Base-by-base conservation (phyloP, 2,888 invertebrate genomes). In the Crossocerus cetratus region DNA sequence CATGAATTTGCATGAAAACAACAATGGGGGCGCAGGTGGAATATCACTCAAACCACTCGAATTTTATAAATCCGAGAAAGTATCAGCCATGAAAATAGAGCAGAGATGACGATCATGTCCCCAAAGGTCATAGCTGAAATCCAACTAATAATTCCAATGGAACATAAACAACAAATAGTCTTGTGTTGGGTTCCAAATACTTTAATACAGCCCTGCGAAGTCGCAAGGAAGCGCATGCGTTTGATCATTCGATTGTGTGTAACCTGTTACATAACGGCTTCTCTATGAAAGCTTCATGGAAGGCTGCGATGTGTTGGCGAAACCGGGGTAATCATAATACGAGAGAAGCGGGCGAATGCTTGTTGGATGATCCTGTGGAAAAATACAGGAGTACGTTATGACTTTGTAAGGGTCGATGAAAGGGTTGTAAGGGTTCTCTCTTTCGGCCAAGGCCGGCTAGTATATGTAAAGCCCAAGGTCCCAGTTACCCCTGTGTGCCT, bases 381-480 rank as follows among this genome's bases (percentile, higher is more conserved):
- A 77, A 68, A 73, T 76, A 73, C 76, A 16, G 3, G 55, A 64
- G 60, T 53, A 59, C 59, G 76, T 76, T 77, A 49, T 2, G 11
- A 22, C n/a, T 2, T 13, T 14, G 8, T 42, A 74, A 68, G 42
- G 76, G 59, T 61, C n/a, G 20, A 16, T 53, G 16, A 55, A 54
- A 59, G 63, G 59, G 58, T n/a, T n/a, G n/a, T n/a, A n/a, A n/a
- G n/a, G n/a, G 53, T 76, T 32, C 8, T 11, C 2, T 32, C 8
- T 32, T 32, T 32, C 5, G 32, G 32, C 32, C 32, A 32, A 32
- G 32, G 32, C 32, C 32, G 32, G 32, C 2, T 32, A 32, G 32
- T 11, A n/a, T 32, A 32, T 32, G 32, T 2, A 32, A 32, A 32
- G 32, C 32, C 8, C 32, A 32, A 32, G 32, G 32, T 32, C 32